A percentile compares a stretch with the other conserved stretches of the same genome.
Evolutionary conservation across 2,888 invertebrate genomes (phyloP).

Genomic region (Hypercompe scribonia): DNA sequence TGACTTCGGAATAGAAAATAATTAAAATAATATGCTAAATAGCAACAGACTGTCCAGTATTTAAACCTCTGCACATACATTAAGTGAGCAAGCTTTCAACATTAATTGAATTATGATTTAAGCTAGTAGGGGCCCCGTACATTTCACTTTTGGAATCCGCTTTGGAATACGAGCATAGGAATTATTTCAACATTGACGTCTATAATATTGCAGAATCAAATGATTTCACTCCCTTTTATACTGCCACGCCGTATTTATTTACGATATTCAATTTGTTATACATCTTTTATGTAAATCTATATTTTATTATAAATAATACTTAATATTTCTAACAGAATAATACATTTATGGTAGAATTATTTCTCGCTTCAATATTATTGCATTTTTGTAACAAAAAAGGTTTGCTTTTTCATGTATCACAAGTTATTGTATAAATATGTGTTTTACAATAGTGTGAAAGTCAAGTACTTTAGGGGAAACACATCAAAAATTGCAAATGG

Average conservation of each 20-base stretch:
- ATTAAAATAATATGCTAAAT: conserved; percentile 30
- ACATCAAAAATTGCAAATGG: conserved; percentile 81
- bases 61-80: conserved; percentile 33
- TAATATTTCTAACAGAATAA: no score
- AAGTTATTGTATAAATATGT: no score
- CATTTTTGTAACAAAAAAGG: conserved; percentile 45
- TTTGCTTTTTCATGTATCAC: conserved; percentile 53
- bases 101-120: conserved; percentile 47
- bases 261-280: conserved; percentile 65
- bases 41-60: conserved; percentile 23
- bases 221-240: conserved; percentile 61
- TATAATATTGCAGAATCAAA: conserved; percentile 63
- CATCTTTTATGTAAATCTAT: background rate
- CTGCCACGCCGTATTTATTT: conserved; percentile 65
- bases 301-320: background rate
- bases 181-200: conserved; percentile 69
- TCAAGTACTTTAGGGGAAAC: conserved; percentile 78
- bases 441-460: conserved; percentile 36
- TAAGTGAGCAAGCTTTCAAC: conserved; percentile 37
- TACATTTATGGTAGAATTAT: background rate
- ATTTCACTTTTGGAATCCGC: conserved; percentile 63
- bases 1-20: conserved; percentile 4
- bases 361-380: conserved; percentile 32
- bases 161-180: conserved; percentile 62
- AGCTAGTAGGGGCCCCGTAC: conserved; percentile 47